A percentile compares a stretch with the other conserved stretches of the same genome.
Conservation (phyloP, 2,113 vertebrate species). For the Tinamus guttatus region DNA sequence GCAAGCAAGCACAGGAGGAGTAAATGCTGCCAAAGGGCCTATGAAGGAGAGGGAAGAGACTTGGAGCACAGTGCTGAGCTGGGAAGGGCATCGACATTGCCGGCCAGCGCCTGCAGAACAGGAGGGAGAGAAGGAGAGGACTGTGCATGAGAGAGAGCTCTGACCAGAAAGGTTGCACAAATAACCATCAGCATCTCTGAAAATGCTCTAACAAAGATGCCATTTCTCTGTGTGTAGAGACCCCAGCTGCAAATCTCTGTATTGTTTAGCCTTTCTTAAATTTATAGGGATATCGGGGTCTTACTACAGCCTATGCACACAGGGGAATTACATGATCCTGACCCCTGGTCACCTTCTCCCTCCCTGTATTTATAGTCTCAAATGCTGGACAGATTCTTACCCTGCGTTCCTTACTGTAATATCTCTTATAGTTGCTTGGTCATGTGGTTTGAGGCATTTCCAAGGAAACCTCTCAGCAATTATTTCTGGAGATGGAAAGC, state of each 20-base stretch:
- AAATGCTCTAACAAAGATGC: background rate
- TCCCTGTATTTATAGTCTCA: background rate
- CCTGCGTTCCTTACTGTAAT: background rate
- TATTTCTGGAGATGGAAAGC: conserved; percentile 61
- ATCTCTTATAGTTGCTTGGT: conserved; percentile 1
- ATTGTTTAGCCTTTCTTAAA: background rate
- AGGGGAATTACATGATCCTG: accelerated
- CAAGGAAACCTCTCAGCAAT: conserved; percentile 71
- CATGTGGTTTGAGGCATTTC: conserved; percentile 64
- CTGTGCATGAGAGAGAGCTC: background rate
- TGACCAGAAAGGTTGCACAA: background rate
- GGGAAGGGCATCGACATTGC: background rate
- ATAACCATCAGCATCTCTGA: background rate
- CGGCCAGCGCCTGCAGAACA: background rate
- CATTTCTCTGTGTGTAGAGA: background rate
- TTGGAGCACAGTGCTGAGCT: background rate
- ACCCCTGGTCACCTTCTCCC: background rate
- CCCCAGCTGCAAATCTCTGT: background rate
- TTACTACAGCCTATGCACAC: background rate
- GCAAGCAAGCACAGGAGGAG: background rate
- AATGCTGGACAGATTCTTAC: background rate
- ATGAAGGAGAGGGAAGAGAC: accelerated
- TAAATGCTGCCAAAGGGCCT: background rate
- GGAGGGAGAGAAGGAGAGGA: background rate
- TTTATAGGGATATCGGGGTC: background rate